Percentiles rank a stretch among this genome's conserved stretches.
Evolutionary conservation across 2,797 vertebrate species (phyloP).

Genomic region (Spinus pinus): DNA sequence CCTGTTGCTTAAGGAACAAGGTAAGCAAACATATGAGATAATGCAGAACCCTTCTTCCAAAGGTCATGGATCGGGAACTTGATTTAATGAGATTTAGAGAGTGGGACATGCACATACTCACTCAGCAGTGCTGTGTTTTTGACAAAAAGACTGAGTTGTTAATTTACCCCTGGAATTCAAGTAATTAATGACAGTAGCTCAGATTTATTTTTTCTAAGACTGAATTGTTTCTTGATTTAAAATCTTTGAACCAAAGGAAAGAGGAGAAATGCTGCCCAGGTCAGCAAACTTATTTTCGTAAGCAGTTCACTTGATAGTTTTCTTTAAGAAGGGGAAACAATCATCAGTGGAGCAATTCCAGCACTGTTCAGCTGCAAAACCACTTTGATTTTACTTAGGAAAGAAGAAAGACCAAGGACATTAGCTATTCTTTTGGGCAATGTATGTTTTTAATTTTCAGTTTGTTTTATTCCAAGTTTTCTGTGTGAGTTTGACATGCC

Average conservation of each 20-base stretch:
- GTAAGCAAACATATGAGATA: slow-evolving; percentile 36
- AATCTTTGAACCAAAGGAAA: background rate
- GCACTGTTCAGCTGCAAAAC: background rate
- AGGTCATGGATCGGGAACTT: background rate
- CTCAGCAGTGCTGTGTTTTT: background rate
- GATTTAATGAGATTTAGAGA: background rate
- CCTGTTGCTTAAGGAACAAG: slow-evolving; percentile 64
- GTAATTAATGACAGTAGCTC: background rate
- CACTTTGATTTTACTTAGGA: background rate
- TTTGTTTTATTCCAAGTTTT: background rate
- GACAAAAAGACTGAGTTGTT: background rate
- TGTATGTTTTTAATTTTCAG: background rate
- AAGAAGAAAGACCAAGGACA: background rate
- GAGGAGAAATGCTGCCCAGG: background rate
- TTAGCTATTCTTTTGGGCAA: background rate
- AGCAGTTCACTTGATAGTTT: slow-evolving; percentile 29
- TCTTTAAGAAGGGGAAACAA: slow-evolving; percentile 1
- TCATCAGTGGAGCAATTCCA: background rate
- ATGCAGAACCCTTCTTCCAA: background rate
- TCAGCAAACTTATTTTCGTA: slow-evolving; percentile 19
- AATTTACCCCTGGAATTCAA: slow-evolving; percentile 21
- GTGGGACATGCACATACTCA: background rate
- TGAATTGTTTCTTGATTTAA: slow-evolving; percentile 43
- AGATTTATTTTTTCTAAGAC: slow-evolving; percentile 28
- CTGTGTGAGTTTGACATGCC: background rate